Evolutionary conservation across 2,888 invertebrate genomes (phyloP), one percentile per base, ranked within the genome.

Genomic region (Eurois occulta): DNA sequence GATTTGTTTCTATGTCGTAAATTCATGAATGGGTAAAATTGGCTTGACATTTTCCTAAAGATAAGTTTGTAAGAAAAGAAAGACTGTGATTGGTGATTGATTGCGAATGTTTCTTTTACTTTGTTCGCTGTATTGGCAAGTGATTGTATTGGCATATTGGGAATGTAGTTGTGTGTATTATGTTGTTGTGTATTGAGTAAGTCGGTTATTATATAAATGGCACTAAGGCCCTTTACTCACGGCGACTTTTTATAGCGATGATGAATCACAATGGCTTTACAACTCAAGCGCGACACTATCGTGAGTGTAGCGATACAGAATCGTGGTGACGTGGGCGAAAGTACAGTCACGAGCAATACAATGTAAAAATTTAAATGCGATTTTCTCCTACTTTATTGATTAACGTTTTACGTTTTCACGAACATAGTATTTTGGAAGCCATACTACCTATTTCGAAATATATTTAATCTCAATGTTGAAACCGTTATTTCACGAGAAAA

Each of bases 1-100:
- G 94, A 95, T 94, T 94, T 94, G 94, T 95, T 94, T 94, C 91
- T 89, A 87, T 89, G 90, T 91, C 92, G 90, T 93, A 93, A 93
- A 93, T 93, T 90, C 92, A 92, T 93, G 92, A 94, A 93, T 92
- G 92, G 90, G 90, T 89, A 92, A 92, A 91, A 92, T 94, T 92
- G 88, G 77, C 78, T 83, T 82, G 89, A 89, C 84, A 87, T 87
- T 87, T 84, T 82, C 86, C 72, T 83, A 86, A 86, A 90, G 90
- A 91, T 91, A 89, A 87, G 86, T 88, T 86, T 70, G 75, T 83
- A 83, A 88, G 86, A 81, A 83, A 69, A 77, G 80, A 81, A 87
- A 71, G 58, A 67, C 35, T 74, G 60, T 82, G 86, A 79, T 84
- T 46, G 71, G 77, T 78, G 81, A 82, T 81, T 83, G 86, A 87